Base-by-base conservation (phyloP, 2,888 invertebrate species). In the Chrysina gloriosa region DNA sequence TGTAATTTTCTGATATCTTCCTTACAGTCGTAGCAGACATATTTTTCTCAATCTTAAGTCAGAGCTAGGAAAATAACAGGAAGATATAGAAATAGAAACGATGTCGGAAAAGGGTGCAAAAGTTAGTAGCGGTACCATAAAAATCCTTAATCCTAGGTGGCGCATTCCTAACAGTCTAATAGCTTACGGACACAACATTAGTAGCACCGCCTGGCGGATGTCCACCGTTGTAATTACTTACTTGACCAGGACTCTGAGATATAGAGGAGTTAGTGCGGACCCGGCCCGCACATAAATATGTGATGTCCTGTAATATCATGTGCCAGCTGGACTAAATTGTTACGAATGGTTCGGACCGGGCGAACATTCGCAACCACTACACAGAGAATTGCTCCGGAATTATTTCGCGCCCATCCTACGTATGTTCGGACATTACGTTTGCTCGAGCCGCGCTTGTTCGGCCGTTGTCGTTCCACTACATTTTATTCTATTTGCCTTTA, bases 251-350 rank as follows among this genome's bases (percentile, higher is more conserved):
- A 74, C 76, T 74, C 76, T 76, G 76, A 75, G 75, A 76, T 75
- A 76, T 75, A 75, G 75, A 76, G 75, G 75, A 76, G 76, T 74
- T 76, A 74, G 73, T 71, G 74, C 71, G 72, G 77, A 73, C 77
- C 80, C 79, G 77, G 78, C 76, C 75, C 79, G 79, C 78, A 81
- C 81, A 82, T 83, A 83, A 83, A 83, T 83, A 83, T 81, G 80
- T 82, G 82, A 83, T 83, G 82, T 80, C 79, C 80, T 81, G 82
- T 83, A 83, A 83, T 83, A 83, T 82, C 82, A 82, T 81, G 83
- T 83, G 83, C 83, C 83, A 82, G 83, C 82, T 83, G 82, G 81
- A 79, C 79, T 81, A 83, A 83, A 83, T 83, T 83, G 83, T 82
- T 83, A 83, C 82, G 81, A 83, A 83, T 83, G 82, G 81, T 77